A percentile compares a stretch with the other conserved stretches of the same genome.
phyloP scores from a whole-genome alignment of 2,797 vertebrate genomes.

The Enteromius anoplus region DNA sequence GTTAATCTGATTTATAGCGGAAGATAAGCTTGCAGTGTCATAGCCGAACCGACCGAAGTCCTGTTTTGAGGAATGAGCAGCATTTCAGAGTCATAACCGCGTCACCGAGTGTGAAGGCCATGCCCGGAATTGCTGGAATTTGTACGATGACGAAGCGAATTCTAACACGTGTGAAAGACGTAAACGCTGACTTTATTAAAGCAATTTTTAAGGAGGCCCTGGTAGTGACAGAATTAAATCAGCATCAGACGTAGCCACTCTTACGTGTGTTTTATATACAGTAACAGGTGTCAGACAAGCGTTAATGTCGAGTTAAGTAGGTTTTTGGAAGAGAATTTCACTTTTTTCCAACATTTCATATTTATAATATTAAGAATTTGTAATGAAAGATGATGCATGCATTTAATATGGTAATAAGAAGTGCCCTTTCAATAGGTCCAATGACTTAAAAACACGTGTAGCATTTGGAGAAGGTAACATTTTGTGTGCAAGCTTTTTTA shows the following conservation, averaged over 20 bases:
- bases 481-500: too few relatives aligned
- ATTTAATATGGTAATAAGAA: too few relatives aligned
- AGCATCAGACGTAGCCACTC: neutral
- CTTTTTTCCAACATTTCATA: too few relatives aligned
- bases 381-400: too few relatives aligned
- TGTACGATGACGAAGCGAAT: neutral
- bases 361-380: too few relatives aligned
- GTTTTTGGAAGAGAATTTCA: too few relatives aligned
- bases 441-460: too few relatives aligned
- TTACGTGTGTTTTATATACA: too few relatives aligned
- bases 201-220: neutral
- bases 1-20: constrained; percentile 51
- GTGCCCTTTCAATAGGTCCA: too few relatives aligned
- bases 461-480: too few relatives aligned
- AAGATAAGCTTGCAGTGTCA: neutral
- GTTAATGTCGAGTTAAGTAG: too few relatives aligned
- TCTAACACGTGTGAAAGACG: neutral
- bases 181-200: neutral
- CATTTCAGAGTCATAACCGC: neutral
- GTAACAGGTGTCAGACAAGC: too few relatives aligned
- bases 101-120: neutral
- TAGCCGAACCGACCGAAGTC: neutral
- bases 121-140: neutral
- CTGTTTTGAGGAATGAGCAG: constrained; percentile 7
- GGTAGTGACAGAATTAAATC: neutral